These are phyloP conservation scores for Eupristina koningsbergeri DNA, from an alignment of 1,140 invertebrate genomes.

Conservation along the genomic window DNA sequence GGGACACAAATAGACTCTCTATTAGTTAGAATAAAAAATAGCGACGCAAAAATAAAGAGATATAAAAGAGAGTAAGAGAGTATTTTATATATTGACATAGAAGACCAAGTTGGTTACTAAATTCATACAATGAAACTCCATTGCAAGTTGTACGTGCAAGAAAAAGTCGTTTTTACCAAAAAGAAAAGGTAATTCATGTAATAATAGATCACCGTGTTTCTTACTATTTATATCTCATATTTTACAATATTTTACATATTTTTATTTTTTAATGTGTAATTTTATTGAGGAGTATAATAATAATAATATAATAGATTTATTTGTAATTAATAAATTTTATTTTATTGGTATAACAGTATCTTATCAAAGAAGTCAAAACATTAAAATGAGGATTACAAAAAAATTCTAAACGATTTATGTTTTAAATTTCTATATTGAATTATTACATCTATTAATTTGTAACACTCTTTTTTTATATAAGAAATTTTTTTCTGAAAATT, in stretches of 20 bases:
- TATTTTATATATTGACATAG: constrained; percentile 10
- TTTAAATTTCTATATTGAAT: too few relatives aligned
- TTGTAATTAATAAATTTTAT: too few relatives aligned
- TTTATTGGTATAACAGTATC: too few relatives aligned
- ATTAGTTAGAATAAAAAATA: too few relatives aligned
- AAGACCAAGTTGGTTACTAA: constrained; percentile 34
- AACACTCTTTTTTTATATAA: too few relatives aligned
- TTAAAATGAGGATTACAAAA: too few relatives aligned
- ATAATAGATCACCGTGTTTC: constrained; percentile 45
- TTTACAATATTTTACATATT: background rate
- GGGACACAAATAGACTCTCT: too few relatives aligned
- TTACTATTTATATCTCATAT: constrained; percentile 42
- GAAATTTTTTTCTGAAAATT: too few relatives aligned
- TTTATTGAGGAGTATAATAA: constrained; percentile 29
- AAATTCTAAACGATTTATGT: too few relatives aligned
- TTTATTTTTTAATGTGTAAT: constrained; percentile 17
- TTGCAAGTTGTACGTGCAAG: background rate
- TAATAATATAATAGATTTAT: too few relatives aligned
- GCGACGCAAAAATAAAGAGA: constrained; percentile 5
- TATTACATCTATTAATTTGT: too few relatives aligned
- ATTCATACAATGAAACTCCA: constrained; percentile 1
- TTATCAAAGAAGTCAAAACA: too few relatives aligned
- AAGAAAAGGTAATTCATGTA: constrained; percentile 40
- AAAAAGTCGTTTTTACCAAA: constrained; percentile 46
- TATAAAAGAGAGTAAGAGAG: background rate